These are phyloP conservation scores for Barnardius zonarius DNA, from an alignment of 2,113 vertebrate species.

Conservation along the genomic window DNA sequence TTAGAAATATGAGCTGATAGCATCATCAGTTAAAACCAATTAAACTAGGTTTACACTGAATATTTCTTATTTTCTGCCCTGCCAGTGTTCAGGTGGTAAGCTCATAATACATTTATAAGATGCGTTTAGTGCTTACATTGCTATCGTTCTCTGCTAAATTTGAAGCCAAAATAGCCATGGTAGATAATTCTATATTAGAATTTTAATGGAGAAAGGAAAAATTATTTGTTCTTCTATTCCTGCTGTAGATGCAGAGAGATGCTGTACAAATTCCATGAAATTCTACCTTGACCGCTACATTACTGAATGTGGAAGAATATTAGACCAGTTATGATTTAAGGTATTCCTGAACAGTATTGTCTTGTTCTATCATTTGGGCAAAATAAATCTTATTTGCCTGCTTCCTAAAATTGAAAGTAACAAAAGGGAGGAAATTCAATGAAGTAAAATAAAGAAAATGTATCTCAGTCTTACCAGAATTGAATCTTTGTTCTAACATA, in stretches of 20 bases:
- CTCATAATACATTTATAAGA: conserved; percentile 52
- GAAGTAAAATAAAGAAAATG: accelerated
- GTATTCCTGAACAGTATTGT: background rate
- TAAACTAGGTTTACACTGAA: conserved; percentile 13
- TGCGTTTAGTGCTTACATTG: background rate
- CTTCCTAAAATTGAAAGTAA: background rate
- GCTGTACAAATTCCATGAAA: background rate
- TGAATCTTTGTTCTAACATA: background rate
- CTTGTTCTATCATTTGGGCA: background rate
- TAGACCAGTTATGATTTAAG: background rate
- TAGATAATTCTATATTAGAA: background rate
- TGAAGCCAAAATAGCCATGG: background rate
- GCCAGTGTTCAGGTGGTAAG: background rate
- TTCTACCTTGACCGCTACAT: background rate
- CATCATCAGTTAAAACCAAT: conserved; percentile 12
- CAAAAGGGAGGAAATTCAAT: background rate
- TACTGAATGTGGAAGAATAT: background rate
- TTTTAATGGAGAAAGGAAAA: background rate
- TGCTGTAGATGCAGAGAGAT: background rate
- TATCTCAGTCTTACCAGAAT: background rate
- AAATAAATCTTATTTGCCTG: background rate
- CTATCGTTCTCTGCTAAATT: background rate
- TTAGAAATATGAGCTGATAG: background rate
- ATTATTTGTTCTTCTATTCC: background rate
- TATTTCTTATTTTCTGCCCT: background rate